Evolutionary conservation across 2,888 invertebrate species (phyloP).

Genomic region (Agapetus fuscipes): DNA sequence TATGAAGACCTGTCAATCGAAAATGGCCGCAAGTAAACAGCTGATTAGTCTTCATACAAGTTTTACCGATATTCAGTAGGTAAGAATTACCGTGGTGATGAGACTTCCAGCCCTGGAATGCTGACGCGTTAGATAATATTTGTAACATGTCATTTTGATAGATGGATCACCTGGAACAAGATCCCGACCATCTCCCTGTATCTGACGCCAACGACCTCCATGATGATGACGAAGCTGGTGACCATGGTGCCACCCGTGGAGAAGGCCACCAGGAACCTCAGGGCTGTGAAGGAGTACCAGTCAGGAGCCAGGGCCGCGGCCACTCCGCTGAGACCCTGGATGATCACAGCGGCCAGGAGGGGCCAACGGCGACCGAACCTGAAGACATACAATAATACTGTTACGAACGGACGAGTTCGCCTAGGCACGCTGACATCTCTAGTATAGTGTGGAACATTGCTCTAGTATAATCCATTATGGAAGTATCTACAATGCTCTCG

Average conservation of each 20-base stretch:
- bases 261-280: constrained; percentile 62
- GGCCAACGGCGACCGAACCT: constrained; percentile 70
- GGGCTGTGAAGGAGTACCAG: constrained; percentile 51
- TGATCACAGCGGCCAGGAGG: constrained; percentile 59
- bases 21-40: no score
- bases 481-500: no score
- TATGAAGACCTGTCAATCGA: no score
- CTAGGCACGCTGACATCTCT: no score
- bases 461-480: no score
- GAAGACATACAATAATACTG: constrained; percentile 24
- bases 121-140: no score
- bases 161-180: constrained; percentile 7
- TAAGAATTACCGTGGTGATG: no score
- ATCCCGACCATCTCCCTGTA: constrained; percentile 33
- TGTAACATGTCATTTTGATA: no score
- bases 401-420: no score
- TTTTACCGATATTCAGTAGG: no score
- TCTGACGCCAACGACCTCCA: constrained; percentile 55
- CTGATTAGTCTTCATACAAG: no score
- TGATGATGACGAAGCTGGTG: constrained; percentile 60
- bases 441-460: not conserved
- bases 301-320: constrained; percentile 61
- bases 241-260: constrained; percentile 80
- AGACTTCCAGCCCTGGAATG: no score
- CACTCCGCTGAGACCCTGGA: constrained; percentile 63